phyloP scores from a whole-genome alignment of 2,888 invertebrate genomes.

The Clanis bilineata region DNA sequence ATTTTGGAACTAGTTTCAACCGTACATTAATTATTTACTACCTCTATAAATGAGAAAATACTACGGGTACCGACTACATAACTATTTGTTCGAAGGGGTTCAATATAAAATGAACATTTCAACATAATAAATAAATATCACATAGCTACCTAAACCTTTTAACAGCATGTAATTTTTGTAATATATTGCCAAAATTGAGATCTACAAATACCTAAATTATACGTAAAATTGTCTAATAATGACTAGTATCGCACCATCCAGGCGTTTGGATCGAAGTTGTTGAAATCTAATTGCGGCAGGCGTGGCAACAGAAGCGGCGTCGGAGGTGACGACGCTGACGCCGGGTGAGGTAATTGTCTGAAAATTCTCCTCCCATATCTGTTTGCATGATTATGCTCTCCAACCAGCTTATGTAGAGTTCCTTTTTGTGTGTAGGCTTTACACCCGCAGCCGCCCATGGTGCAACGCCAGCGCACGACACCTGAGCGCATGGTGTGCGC shows the following conservation, averaged over 20 bases:
- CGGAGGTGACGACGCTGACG: conserved; percentile 47
- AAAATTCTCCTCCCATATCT: conserved; percentile 59
- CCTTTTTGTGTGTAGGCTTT: conserved; percentile 77
- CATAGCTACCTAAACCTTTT: neutral
- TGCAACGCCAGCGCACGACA: conserved; percentile 76
- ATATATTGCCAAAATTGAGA: neutral
- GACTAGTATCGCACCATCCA: conserved; percentile 66
- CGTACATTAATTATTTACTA: conserved; percentile 1
- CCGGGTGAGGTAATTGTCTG: conserved; percentile 31
- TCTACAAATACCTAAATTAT: neutral
- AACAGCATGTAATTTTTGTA: too few relatives aligned
- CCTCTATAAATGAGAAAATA: neutral
- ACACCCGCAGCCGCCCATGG: conserved; percentile 77
- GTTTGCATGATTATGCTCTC: conserved; percentile 73
- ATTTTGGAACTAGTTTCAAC: conserved; percentile 13
- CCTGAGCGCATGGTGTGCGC: conserved; percentile 78
- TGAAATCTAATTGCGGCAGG: conserved; percentile 60
- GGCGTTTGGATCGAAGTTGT: conserved; percentile 70
- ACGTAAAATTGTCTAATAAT: neutral
- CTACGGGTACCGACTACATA: neutral
- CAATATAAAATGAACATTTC: neutral
- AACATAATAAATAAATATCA: neutral
- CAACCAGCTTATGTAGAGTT: conserved; percentile 70
- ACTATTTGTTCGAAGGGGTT: neutral
- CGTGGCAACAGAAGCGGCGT: conserved; percentile 61